Conservation (phyloP, 2,113 vertebrate genomes). For the Myrmophylax atrothorax region DNA sequence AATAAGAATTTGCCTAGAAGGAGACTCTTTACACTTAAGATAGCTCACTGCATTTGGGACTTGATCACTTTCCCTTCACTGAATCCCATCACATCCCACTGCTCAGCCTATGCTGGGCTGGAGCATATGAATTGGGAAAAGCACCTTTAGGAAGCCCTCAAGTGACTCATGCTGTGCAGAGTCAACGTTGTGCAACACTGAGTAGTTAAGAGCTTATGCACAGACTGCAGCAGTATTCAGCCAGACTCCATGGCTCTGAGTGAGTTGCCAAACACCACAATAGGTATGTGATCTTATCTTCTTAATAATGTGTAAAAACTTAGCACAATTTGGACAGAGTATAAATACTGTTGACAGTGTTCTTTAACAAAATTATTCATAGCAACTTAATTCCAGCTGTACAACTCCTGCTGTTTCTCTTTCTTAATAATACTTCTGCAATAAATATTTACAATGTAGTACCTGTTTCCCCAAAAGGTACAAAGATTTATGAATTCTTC, state of each 20-base stretch:
- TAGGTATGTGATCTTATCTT: slow-evolving; percentile 59
- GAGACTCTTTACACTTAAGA: background rate
- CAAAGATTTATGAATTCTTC: slow-evolving; percentile 33
- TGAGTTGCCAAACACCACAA: slow-evolving; percentile 1
- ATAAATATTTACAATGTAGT: slow-evolving; percentile 62
- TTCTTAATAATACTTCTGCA: slow-evolving; percentile 26
- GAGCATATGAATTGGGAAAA: rapidly evolving
- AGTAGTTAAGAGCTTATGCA: background rate
- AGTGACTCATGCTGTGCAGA: rapidly evolving
- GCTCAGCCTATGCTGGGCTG: rapidly evolving
- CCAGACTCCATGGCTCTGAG: slow-evolving; percentile 48
- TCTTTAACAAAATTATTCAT: slow-evolving; percentile 64
- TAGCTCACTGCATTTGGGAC: background rate
- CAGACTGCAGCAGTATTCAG: rapidly evolving
- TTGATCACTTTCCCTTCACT: rapidly evolving
- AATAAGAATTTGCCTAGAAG: background rate
- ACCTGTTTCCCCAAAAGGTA: slow-evolving; percentile 1
- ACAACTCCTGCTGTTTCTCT: slow-evolving; percentile 22
- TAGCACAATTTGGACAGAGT: background rate
- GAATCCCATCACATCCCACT: background rate
- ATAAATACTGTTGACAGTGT: slow-evolving; percentile 57
- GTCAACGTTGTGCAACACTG: background rate
- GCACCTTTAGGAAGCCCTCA: background rate
- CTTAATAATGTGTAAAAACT: slow-evolving; percentile 33
- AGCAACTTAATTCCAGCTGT: slow-evolving; percentile 21